A percentile compares a stretch with the other conserved stretches of the same genome.
These are phyloP conservation scores for Acromyrmex heyeri DNA, from an alignment of 1,140 invertebrate genomes.

Conservation along the genomic window DNA sequence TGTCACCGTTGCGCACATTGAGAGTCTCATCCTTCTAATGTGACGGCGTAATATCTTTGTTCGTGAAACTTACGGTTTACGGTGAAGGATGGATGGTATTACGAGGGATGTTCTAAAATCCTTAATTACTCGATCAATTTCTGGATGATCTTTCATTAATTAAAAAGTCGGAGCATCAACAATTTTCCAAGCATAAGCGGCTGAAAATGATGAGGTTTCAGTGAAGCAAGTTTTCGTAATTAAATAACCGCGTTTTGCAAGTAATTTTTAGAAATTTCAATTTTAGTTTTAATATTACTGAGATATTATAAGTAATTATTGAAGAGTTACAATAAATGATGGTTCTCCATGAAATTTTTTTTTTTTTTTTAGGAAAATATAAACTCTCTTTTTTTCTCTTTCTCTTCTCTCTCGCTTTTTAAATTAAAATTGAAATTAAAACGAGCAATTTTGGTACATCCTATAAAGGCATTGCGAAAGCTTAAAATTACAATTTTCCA, in stretches of 20 bases:
- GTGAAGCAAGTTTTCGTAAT: neutral
- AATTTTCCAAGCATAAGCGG: neutral
- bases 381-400: neutral
- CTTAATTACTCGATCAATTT: neutral
- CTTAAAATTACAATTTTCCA: neutral
- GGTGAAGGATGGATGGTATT: neutral
- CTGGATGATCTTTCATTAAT: constrained; percentile 10
- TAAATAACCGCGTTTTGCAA: constrained; percentile 1
- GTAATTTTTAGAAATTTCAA: neutral
- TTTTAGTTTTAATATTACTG: neutral
- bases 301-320: neutral
- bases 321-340: neutral
- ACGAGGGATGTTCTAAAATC: neutral
- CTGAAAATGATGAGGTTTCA: neutral
- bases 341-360: neutral
- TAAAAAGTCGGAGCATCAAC: neutral
- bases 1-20: neutral
- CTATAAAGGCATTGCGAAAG: neutral
- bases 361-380: neutral
- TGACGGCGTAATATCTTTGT: constrained; percentile 4
- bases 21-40: constrained; percentile 12
- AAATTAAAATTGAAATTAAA: constrained; percentile 14
- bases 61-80: neutral
- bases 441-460: neutral
- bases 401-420: neutral